phyloP scores from a whole-genome alignment of 2,797 vertebrate genomes.

The Artibeus lituratus region DNA sequence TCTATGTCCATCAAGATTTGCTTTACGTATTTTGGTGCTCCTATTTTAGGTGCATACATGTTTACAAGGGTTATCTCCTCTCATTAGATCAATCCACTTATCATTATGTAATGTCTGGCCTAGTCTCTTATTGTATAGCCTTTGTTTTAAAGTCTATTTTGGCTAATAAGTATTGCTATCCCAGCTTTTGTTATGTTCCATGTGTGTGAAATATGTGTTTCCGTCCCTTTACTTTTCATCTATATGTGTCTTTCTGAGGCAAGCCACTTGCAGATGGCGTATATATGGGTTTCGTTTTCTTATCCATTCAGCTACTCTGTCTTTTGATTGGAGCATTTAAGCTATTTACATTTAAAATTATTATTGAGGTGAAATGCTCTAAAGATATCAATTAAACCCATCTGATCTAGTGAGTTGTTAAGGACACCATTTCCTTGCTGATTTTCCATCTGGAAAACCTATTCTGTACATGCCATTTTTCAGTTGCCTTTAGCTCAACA shows the following conservation, averaged over 20 bases:
- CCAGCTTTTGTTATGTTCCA: too few species aligned
- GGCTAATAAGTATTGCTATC: too few species aligned
- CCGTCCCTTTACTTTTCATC: too few species aligned
- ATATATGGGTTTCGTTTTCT: background rate
- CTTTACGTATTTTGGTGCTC: background rate
- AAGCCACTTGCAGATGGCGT: background rate
- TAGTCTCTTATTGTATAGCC: too few species aligned
- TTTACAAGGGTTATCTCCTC: background rate
- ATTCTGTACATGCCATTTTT: background rate
- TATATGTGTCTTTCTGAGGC: too few species aligned
- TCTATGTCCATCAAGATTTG: background rate
- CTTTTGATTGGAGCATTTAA: background rate
- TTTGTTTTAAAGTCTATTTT: too few species aligned
- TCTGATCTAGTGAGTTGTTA: background rate
- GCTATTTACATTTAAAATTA: background rate
- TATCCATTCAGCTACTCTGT: background rate
- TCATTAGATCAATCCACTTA: background rate
- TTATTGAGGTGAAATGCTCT: background rate
- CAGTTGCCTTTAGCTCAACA: background rate
- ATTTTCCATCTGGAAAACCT: background rate
- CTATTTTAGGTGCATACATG: background rate
- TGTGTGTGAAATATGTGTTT: too few species aligned
- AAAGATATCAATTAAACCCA: background rate
- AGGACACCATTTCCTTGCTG: background rate
- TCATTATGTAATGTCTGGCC: too few species aligned